Conservation (phyloP, 2,113 vertebrate genomes). For the Meles meles region DNA sequence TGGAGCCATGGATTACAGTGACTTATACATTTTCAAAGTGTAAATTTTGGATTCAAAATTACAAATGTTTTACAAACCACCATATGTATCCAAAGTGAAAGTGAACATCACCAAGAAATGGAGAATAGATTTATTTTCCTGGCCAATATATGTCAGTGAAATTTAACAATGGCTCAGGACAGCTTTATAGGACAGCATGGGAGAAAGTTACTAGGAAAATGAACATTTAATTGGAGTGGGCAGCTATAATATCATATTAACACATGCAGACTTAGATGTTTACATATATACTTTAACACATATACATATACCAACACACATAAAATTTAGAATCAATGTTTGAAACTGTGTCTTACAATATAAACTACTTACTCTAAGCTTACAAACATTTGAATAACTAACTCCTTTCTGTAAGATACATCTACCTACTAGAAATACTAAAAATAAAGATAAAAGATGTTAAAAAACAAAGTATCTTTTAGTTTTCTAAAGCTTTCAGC, state of each 20-base stretch:
- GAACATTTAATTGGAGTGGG: background rate
- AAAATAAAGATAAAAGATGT: background rate
- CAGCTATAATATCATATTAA: background rate
- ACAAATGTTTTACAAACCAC: background rate
- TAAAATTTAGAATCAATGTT: background rate
- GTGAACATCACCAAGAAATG: background rate
- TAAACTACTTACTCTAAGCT: background rate
- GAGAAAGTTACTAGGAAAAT: background rate
- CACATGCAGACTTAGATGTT: background rate
- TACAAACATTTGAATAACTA: background rate
- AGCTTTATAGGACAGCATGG: background rate
- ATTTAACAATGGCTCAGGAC: background rate
- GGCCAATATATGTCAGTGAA: background rate
- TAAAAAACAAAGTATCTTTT: background rate
- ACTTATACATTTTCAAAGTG: background rate
- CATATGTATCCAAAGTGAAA: background rate
- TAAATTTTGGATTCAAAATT: conserved; percentile 26
- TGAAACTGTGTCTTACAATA: background rate
- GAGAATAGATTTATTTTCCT: background rate
- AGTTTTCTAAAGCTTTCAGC: background rate
- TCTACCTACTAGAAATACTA: background rate
- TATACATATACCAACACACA: background rate
- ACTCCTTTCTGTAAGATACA: background rate
- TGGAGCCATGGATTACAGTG: background rate
- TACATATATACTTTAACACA: background rate